Percentiles rank a stretch among this genome's conserved stretches.
These are phyloP conservation scores for Mugil cephalus DNA, from an alignment of 2,113 vertebrate species.

Conservation along the genomic window DNA sequence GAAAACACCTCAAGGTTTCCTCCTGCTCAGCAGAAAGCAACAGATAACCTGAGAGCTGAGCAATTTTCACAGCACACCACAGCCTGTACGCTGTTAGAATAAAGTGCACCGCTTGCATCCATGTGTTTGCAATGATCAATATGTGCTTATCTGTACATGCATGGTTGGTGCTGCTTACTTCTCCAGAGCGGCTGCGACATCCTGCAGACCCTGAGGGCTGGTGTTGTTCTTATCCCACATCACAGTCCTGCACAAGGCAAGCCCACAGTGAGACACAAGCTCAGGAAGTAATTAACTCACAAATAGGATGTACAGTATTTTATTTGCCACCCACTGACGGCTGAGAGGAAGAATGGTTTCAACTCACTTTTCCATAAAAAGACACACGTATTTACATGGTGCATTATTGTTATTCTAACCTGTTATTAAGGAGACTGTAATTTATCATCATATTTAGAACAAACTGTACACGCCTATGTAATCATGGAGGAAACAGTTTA, in stretches of 20 bases:
- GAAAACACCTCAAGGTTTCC: conserved; percentile 49
- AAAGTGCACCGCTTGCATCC: not conserved
- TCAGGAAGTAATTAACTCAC: not conserved
- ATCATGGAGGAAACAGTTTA: too few species aligned
- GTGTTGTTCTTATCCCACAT: conserved; percentile 98
- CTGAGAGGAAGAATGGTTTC: not conserved
- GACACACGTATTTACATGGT: not conserved
- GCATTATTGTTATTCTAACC: too few species aligned
- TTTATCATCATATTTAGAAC: too few species aligned
- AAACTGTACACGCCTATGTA: too few species aligned
- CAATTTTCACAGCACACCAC: not conserved
- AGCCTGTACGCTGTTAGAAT: not conserved
- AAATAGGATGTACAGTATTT: not conserved
- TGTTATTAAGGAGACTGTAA: too few species aligned
- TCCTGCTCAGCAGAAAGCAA: conserved; percentile 15
- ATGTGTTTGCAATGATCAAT: not conserved
- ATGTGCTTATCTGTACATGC: not conserved
- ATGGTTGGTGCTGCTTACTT: conserved; percentile 86
- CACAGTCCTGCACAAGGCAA: conserved; percentile 87
- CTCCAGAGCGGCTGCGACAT: conserved; percentile 95
- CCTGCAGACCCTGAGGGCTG: conserved; percentile 96
- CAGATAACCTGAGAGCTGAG: conserved; percentile 12
- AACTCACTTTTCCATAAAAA: fast-evolving
- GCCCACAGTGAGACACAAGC: not conserved
- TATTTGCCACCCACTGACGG: not conserved